Evolutionary conservation across 1,140 invertebrate species (phyloP).

Genomic region (Lutraria rhynchaena): DNA sequence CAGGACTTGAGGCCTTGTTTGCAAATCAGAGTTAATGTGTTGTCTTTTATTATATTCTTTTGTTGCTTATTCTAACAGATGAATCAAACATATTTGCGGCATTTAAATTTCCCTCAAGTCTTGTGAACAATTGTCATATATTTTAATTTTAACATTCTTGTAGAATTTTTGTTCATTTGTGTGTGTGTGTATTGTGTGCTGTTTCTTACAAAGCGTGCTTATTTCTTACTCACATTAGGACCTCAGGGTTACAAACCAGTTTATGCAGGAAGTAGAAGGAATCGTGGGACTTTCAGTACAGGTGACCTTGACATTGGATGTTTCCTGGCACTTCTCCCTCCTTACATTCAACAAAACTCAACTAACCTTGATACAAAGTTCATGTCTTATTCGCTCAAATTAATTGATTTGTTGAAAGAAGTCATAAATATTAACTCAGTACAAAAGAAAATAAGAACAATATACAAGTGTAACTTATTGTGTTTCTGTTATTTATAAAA

Average conservation of each 20-base stretch:
- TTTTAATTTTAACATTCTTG: conserved; percentile 11
- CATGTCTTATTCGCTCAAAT: too few relatives aligned
- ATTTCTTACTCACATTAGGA: conserved; percentile 49
- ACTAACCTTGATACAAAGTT: too few relatives aligned
- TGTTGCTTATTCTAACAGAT: too few relatives aligned
- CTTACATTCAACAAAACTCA: not conserved
- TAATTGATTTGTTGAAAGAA: too few relatives aligned
- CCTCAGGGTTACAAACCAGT: conserved; percentile 45
- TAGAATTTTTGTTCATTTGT: conserved; percentile 32
- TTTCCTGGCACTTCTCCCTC: conserved; percentile 31
- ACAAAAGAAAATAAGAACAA: too few relatives aligned
- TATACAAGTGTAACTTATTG: too few relatives aligned
- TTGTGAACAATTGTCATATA: not conserved
- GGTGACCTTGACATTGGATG: conserved; percentile 50
- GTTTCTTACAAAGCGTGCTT: conserved; percentile 49
- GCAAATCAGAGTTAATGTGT: too few relatives aligned
- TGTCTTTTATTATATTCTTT: too few relatives aligned
- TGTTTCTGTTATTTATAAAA: too few relatives aligned
- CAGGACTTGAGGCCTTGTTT: conserved; percentile 8
- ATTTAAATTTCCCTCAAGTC: conserved; percentile 18
- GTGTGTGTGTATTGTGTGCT: conserved; percentile 35
- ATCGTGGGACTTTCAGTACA: conserved; percentile 39
- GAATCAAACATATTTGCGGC: too few relatives aligned
- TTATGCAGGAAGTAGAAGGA: conserved; percentile 31
- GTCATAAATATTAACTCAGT: too few relatives aligned